These are phyloP conservation scores for Smutsia temminckii DNA, from an alignment of 2,797 vertebrate species.

Conservation along the genomic window DNA sequence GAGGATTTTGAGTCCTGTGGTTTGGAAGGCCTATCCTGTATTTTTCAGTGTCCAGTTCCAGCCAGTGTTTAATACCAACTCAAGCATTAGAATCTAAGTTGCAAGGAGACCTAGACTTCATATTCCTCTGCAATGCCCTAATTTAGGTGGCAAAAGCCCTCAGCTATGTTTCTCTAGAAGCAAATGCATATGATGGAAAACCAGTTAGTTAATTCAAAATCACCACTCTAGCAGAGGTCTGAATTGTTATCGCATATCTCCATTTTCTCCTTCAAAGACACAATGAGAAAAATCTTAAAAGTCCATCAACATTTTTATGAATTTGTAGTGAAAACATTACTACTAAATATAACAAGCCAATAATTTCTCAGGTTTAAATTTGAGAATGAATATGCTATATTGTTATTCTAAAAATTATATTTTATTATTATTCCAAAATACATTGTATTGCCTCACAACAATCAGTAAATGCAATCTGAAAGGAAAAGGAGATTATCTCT, in stretches of 20 bases:
- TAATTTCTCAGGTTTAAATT: neutral
- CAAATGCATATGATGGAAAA: neutral
- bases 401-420: neutral
- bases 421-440: neutral
- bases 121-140: neutral
- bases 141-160: neutral
- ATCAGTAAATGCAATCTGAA: constrained; percentile 41
- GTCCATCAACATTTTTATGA: neutral
- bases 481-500: constrained; percentile 45
- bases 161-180: neutral
- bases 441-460: neutral
- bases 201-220: neutral
- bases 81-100: neutral
- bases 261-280: neutral
- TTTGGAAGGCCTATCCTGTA: neutral
- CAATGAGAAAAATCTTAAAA: neutral
- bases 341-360: neutral
- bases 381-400: neutral
- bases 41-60: neutral
- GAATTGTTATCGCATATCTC: neutral
- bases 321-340: neutral
- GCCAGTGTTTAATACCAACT: neutral
- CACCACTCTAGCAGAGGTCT: neutral
- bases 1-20: neutral
- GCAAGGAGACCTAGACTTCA: neutral